Percentiles rank a stretch among this genome's conserved stretches.
These are phyloP conservation scores for Drosophila hamatofila DNA, from an alignment of 2,888 invertebrate species.

Conservation along the genomic window DNA sequence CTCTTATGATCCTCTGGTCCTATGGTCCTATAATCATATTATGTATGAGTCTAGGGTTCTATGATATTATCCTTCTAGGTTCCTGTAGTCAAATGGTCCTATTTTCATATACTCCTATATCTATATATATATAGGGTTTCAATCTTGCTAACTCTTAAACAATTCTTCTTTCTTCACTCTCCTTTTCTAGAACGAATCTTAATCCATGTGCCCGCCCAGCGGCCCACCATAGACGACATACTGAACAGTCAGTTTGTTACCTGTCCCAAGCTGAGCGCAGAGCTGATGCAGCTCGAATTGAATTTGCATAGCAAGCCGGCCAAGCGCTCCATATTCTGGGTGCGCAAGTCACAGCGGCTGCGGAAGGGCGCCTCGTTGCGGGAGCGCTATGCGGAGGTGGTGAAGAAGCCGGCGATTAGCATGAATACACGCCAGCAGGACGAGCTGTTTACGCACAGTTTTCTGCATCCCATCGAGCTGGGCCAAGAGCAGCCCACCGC, in stretches of 20 bases:
- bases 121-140: too few relatives aligned
- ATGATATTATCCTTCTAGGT: not conserved
- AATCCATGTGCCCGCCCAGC: conserved; percentile 86
- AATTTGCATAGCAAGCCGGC: conserved; percentile 81
- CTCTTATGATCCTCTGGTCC: not conserved
- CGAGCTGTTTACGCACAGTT: conserved; percentile 84
- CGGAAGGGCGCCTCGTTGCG: conserved; percentile 83
- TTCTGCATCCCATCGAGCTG: conserved; percentile 84
- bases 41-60: not conserved
- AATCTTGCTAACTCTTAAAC: too few relatives aligned
- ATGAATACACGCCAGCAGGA: conserved; percentile 85
- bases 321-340: conserved; percentile 84
- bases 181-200: conserved; percentile 85
- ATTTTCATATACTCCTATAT: too few relatives aligned
- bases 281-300: conserved; percentile 84
- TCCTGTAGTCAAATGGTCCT: not conserved
- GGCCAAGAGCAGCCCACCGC: conserved; percentile 9
- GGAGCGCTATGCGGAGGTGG: conserved; percentile 83
- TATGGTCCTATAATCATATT: too few relatives aligned
- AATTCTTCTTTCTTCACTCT: not conserved
- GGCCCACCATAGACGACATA: conserved; percentile 86
- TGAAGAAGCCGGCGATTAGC: conserved; percentile 83
- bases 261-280: conserved; percentile 83
- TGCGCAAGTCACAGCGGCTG: conserved; percentile 83
- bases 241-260: conserved; percentile 87